These are phyloP conservation scores for Cercopithecus petaurista DNA, from an alignment of 2,797 vertebrate genomes.

Conservation along the genomic window DNA sequence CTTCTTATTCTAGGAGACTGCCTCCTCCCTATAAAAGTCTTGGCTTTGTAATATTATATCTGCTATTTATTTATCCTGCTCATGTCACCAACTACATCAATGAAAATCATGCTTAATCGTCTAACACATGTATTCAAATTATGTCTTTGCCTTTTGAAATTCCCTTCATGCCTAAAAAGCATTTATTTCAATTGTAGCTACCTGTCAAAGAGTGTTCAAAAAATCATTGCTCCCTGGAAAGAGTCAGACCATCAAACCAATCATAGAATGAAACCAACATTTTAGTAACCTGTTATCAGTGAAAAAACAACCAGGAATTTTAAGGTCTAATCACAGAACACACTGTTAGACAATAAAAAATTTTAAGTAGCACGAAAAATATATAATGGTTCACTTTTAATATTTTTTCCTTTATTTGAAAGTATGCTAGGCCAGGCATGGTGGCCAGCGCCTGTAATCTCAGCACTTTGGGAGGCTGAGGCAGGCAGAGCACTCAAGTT, in stretches of 20 bases:
- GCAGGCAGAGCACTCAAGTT: neutral
- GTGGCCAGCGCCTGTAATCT: neutral
- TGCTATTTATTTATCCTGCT: neutral
- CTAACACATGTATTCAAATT: neutral
- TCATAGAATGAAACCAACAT: neutral
- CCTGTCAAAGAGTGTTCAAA: neutral
- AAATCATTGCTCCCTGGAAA: neutral
- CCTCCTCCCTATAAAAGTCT: neutral
- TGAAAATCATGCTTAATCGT: neutral
- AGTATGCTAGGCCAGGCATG: neutral
- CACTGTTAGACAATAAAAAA: neutral
- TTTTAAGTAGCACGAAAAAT: neutral
- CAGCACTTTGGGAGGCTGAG: neutral
- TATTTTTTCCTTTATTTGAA: neutral
- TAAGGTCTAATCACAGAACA: neutral
- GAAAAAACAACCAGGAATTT: neutral
- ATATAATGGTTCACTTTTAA: neutral
- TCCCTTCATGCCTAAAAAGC: neutral
- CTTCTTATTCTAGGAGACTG: neutral
- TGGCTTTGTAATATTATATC: neutral
- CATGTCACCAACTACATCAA: neutral
- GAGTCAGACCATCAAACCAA: neutral
- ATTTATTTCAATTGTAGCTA: neutral
- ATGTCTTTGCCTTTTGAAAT: neutral
- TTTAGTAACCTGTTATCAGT: neutral